These are phyloP conservation scores for Protomyctophum bolini DNA, from an alignment of 2,113 vertebrate species.

Conservation along the genomic window DNA sequence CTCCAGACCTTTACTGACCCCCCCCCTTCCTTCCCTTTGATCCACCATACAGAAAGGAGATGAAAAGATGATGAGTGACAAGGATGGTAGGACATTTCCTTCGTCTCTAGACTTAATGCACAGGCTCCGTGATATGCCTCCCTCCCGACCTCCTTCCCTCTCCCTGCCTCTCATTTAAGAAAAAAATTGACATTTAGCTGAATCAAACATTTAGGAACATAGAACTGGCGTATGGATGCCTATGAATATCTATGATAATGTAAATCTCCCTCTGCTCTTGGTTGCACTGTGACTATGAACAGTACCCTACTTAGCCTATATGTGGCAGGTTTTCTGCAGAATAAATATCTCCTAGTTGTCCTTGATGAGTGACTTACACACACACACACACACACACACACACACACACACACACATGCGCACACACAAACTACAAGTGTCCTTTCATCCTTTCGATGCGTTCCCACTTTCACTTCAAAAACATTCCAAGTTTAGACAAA, in stretches of 20 bases:
- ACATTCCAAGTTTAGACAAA: conserved; percentile 23
- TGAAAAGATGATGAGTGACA: conserved; percentile 70
- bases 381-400: not conserved
- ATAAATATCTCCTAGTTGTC: not conserved
- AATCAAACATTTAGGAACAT: not conserved
- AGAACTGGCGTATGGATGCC: not conserved
- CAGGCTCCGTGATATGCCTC: not conserved
- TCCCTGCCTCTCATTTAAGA: not conserved
- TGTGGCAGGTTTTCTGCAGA: not conserved
- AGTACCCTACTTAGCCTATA: not conserved
- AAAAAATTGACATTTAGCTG: not conserved
- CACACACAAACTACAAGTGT: conserved; percentile 10
- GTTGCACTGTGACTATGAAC: not conserved
- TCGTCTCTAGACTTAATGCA: not conserved
- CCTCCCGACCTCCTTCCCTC: not conserved
- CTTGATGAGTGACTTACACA: not conserved
- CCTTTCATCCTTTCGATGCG: conserved; percentile 37
- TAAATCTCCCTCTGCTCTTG: not conserved
- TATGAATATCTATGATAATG: not conserved
- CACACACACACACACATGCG: not conserved
- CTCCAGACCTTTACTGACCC: conserved; percentile 35
- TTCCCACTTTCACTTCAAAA: conserved; percentile 45
- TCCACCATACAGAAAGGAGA: conserved; percentile 52
- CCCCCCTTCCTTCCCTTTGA: conserved; percentile 44
- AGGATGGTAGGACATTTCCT: conserved; percentile 35